Evolutionary conservation across 2,888 invertebrate species (phyloP).

Genomic region (Liopterus haemorrhoidalis): DNA sequence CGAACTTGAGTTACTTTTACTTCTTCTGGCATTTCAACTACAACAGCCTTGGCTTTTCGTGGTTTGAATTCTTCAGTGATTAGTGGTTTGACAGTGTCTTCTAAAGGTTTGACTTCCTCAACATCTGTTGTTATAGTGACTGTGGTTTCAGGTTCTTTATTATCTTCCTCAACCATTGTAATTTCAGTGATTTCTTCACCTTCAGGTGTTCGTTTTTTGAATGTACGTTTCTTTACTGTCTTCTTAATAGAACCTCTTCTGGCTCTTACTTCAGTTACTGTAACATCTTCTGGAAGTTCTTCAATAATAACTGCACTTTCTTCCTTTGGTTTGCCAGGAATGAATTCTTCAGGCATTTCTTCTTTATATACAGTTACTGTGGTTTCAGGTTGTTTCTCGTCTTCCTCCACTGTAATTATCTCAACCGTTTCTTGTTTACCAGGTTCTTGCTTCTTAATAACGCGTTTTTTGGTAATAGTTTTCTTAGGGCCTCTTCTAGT

Average conservation of each 20-base stretch:
- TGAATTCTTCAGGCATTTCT: constrained; percentile 34
- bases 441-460: constrained; percentile 41
- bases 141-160: constrained; percentile 40
- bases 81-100: constrained; percentile 32
- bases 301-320: constrained; percentile 35
- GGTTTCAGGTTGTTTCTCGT: constrained; percentile 35
- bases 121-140: constrained; percentile 37
- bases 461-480: constrained; percentile 42
- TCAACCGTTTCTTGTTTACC: constrained; percentile 39
- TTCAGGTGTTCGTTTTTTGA: constrained; percentile 32
- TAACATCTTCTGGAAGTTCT: constrained; percentile 39
- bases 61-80: constrained; percentile 30
- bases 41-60: constrained; percentile 34
- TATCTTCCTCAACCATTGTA: constrained; percentile 43
- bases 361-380: constrained; percentile 36
- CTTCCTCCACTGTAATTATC: constrained; percentile 35
- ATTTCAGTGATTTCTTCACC: constrained; percentile 40
- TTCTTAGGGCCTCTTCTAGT: constrained; percentile 35
- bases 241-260: constrained; percentile 40
- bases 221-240: constrained; percentile 38
- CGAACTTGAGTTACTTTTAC: constrained; percentile 39
- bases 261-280: constrained; percentile 36
- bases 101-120: constrained; percentile 30
- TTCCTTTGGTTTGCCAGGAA: constrained; percentile 32
- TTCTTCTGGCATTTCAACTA: constrained; percentile 43